phyloP scores from a whole-genome alignment of 1,140 invertebrate genomes.

The Spodoptera litura region DNA sequence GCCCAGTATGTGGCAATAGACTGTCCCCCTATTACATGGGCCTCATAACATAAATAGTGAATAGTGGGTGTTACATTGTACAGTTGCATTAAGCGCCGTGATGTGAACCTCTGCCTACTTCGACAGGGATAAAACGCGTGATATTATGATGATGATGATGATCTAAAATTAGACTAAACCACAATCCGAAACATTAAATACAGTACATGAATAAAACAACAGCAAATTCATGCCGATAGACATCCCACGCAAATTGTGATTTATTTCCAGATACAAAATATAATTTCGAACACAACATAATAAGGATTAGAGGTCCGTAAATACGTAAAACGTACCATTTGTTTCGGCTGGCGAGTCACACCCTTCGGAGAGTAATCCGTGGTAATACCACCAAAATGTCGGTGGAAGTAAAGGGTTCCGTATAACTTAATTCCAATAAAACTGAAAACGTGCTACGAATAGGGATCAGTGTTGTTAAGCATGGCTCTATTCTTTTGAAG shows the following conservation, averaged over 20 bases:
- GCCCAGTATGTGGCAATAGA: no score
- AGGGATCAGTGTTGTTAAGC: constrained; percentile 47
- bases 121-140: no score
- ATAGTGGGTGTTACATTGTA: no score
- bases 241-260: constrained; percentile 22
- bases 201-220: constrained; percentile 15
- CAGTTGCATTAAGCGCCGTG: no score
- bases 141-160: no score
- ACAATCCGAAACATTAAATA: background rate
- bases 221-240: background rate
- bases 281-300: constrained; percentile 43
- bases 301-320: constrained; percentile 46
- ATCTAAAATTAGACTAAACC: no score
- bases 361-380: constrained; percentile 61
- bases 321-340: constrained; percentile 47
- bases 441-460: constrained; percentile 76
- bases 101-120: no score
- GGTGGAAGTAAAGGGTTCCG: constrained; percentile 74
- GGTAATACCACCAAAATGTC: constrained; percentile 68
- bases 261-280: constrained; percentile 41
- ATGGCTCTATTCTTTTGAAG: constrained; percentile 44
- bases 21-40: no score
- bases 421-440: constrained; percentile 79
- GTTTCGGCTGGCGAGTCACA: constrained; percentile 27
- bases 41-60: no score